Evolutionary conservation across 37 sponge, comb jelly and placozoan species (phyloP).

Genomic region (Beroe forskalii): DNA sequence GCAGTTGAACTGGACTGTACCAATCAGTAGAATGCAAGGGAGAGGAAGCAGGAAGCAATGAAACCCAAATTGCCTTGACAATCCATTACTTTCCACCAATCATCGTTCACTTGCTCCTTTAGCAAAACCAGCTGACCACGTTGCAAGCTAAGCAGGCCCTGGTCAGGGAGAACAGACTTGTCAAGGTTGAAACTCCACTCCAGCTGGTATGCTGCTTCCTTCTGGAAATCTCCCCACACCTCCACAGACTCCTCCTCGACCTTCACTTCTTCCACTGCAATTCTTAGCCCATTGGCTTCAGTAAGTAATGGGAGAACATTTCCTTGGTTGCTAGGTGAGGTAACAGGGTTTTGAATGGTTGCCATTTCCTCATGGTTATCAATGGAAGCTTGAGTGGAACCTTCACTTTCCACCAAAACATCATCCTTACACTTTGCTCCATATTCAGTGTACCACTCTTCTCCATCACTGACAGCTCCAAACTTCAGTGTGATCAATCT

Average conservation of each 20-base stretch:
- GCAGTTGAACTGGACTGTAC: too few relatives aligned
- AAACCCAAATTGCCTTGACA: conserved; percentile 22
- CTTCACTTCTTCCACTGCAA: too few relatives aligned
- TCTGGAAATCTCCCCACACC: not conserved
- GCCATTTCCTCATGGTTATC: too few relatives aligned
- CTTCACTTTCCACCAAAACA: too few relatives aligned
- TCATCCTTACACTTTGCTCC: not conserved
- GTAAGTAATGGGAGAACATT: too few relatives aligned
- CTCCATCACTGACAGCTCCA: not conserved
- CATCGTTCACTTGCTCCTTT: not conserved
- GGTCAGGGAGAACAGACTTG: not conserved
- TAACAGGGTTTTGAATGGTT: too few relatives aligned
- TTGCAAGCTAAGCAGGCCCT: conserved; percentile 19
- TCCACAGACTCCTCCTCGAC: not conserved
- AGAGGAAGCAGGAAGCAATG: conserved; percentile 2
- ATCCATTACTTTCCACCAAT: conserved; percentile 39
- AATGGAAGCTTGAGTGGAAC: too few relatives aligned
- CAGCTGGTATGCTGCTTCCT: not conserved
- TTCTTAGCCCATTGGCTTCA: too few relatives aligned
- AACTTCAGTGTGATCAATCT: too few relatives aligned
- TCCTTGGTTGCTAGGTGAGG: too few relatives aligned
- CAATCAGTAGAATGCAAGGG: not conserved
- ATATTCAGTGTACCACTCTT: not conserved
- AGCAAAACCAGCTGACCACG: conserved; percentile 23
- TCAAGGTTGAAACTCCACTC: conserved; percentile 34